Conservation (phyloP, 2,797 vertebrate genomes). For the Eulemur rubriventer region DNA sequence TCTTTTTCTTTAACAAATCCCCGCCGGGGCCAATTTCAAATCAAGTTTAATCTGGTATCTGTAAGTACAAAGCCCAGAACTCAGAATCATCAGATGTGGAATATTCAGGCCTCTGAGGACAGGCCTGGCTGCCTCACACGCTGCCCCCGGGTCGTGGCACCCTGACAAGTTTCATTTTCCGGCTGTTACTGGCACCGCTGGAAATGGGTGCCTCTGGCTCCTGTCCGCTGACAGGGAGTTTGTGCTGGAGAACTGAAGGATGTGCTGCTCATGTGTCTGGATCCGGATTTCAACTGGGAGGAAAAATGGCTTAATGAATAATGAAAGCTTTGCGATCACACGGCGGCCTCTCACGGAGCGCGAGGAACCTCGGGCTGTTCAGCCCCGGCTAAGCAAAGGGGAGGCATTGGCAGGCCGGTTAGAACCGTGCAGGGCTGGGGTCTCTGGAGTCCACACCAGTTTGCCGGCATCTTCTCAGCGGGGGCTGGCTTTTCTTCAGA, state of each 20-base stretch:
- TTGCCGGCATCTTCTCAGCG: not conserved
- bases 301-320: conserved; percentile 78
- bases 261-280: conserved; percentile 17
- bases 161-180: conserved; percentile 65
- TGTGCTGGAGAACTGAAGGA: conserved; percentile 46
- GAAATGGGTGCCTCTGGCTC: conserved; percentile 50
- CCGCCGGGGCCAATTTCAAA: conserved; percentile 60
- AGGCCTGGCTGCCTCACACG: not conserved
- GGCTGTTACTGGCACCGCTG: conserved; percentile 57
- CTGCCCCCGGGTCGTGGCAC: conserved; percentile 66
- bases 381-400: not conserved
- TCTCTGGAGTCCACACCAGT: fast-evolving
- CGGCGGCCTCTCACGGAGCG: conserved; percentile 36
- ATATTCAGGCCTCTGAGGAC: conserved; percentile 58
- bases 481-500: not conserved
- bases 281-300: conserved; percentile 69
- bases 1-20: conserved; percentile 64
- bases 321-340: conserved; percentile 77
- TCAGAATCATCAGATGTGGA: conserved; percentile 58
- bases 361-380: conserved; percentile 66
- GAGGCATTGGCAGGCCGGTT: fast-evolving
- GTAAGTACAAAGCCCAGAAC: conserved; percentile 48
- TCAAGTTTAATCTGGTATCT: conserved; percentile 71
- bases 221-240: conserved; percentile 54
- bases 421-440: not conserved